Conservation (phyloP, 2,797 vertebrate species). For the Myotis planiceps region DNA sequence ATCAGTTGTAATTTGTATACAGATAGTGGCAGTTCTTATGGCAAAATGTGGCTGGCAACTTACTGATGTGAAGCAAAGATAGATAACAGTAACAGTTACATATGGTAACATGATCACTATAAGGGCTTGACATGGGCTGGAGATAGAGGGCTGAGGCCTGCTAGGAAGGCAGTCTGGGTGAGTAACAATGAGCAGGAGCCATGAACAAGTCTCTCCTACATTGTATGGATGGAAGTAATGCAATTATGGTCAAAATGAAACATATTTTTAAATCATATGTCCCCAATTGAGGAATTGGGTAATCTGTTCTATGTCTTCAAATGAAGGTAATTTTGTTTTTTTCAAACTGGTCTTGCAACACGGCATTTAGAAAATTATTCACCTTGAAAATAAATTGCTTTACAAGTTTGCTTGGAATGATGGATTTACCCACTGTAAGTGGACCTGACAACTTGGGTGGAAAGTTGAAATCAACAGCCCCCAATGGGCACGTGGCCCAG, state of each 20-base stretch:
- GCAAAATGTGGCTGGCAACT: not conserved
- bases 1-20: not conserved
- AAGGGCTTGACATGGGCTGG: not conserved
- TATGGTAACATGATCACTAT: not conserved
- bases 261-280: not conserved
- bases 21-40: not conserved
- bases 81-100: not conserved
- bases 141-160: not conserved
- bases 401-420: not conserved
- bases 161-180: not conserved
- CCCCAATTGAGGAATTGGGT: not conserved
- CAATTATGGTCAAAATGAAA: not conserved
- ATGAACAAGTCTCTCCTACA: not conserved
- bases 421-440: not conserved
- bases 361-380: not conserved
- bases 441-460: not conserved
- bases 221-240: not conserved
- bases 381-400: conserved; percentile 23
- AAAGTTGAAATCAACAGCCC: not conserved
- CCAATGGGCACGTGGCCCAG: not conserved
- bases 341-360: conserved; percentile 18
- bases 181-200: not conserved
- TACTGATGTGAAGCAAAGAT: not conserved
- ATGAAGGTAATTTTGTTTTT: not conserved
- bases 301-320: not conserved